A percentile compares a stretch with the other conserved stretches of the same genome.
phyloP scores from a whole-genome alignment of 2,888 invertebrate genomes.

The Aleiodes leptofemur region DNA sequence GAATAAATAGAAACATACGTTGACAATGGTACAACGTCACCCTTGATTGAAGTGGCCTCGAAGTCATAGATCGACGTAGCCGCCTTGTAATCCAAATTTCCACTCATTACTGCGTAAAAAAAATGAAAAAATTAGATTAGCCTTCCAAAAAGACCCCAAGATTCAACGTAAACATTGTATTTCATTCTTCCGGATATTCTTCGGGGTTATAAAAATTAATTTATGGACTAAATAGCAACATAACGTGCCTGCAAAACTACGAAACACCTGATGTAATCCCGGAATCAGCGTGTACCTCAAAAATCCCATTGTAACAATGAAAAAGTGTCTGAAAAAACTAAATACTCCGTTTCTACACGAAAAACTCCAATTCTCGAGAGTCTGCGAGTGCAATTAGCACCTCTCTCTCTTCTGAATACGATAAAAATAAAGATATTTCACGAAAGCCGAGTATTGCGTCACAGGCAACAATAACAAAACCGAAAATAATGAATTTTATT shows the following conservation, averaged over 20 bases:
- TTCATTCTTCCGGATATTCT: not conserved
- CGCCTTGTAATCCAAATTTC: constrained; percentile 79
- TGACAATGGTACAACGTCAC: constrained; percentile 86
- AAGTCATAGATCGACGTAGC: constrained; percentile 89
- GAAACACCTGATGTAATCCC: constrained; percentile 2
- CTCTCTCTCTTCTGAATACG: no score
- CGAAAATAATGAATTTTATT: no score
- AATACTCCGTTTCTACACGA: not conserved
- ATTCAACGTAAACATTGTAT: not conserved
- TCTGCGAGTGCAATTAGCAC: no score
- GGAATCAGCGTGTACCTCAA: constrained; percentile 3
- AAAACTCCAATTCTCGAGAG: no score
- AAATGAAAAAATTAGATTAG: not conserved
- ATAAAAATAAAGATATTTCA: no score
- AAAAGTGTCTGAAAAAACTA: not conserved
- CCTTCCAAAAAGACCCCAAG: not conserved
- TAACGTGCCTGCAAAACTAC: constrained; percentile 19
- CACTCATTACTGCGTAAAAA: constrained; percentile 66
- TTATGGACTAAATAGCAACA: not conserved
- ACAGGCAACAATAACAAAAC: no score
- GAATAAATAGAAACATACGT: constrained; percentile 75
- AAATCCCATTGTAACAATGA: not conserved
- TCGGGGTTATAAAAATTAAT: not conserved
- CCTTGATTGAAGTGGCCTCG: constrained; percentile 88
- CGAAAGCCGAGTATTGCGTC: no score